A percentile compares a stretch with the other conserved stretches of the same genome.
These are phyloP conservation scores for Lymantria monacha DNA, from an alignment of 2,888 invertebrate genomes.

Conservation along the genomic window DNA sequence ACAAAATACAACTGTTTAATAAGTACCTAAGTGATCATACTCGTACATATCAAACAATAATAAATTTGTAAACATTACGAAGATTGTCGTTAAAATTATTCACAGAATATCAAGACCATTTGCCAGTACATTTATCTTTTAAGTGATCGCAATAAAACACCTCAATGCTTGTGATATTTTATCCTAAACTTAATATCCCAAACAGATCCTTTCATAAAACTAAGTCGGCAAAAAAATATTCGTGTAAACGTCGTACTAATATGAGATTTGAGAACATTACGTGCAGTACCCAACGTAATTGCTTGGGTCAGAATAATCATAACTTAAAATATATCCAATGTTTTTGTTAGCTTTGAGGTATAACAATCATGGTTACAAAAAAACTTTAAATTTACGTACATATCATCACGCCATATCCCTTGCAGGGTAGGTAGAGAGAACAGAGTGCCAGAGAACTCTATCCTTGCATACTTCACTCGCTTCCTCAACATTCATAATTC, in stretches of 20 bases:
- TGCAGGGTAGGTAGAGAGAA: no score
- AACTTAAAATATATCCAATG: constrained; percentile 17
- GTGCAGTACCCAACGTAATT: constrained; percentile 36
- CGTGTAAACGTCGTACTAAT: constrained; percentile 32
- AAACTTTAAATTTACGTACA: constrained; percentile 5
- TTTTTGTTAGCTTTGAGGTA: constrained; percentile 23
- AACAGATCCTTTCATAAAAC: constrained; percentile 22
- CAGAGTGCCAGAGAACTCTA: no score
- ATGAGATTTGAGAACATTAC: constrained; percentile 41
- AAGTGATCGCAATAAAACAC: background rate
- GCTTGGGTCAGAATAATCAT: constrained; percentile 25
- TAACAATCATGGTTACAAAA: constrained; percentile 22
- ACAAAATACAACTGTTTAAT: no score
- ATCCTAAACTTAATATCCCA: constrained; percentile 2
- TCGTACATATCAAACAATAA: no score
- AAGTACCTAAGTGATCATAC: no score
- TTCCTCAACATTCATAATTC: no score
- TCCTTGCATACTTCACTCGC: no score
- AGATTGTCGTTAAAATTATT: background rate
- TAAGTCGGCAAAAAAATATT: constrained; percentile 33
- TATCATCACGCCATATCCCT: no score
- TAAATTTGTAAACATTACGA: background rate
- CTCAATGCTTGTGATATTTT: background rate
- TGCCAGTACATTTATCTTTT: background rate
- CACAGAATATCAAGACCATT: background rate